Conservation (phyloP, 2,888 invertebrate genomes). For the Dorcus parallelipipedus region DNA sequence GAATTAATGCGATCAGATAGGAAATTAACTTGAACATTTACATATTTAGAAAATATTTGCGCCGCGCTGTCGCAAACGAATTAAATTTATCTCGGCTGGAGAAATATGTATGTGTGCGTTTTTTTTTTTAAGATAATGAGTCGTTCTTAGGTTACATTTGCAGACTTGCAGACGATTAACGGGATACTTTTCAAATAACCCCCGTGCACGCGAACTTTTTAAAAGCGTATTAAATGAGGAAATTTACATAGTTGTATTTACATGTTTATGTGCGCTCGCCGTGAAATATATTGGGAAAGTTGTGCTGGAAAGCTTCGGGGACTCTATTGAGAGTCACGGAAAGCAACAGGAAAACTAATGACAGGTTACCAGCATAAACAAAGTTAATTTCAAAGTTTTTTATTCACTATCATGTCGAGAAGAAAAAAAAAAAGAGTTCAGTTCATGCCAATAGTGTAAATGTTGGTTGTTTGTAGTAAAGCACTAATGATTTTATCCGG, state of each 20-base stretch:
- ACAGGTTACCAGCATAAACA: too few relatives aligned
- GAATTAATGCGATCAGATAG: neutral
- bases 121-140: neutral
- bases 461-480: too few relatives aligned
- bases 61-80: neutral
- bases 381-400: too few relatives aligned
- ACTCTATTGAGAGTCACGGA: neutral
- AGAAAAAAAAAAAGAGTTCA: too few relatives aligned
- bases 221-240: neutral
- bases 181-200: neutral
- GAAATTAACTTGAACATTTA: neutral
- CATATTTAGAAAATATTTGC: neutral
- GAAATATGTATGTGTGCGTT: too few relatives aligned
- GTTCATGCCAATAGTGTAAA: too few relatives aligned
- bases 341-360: neutral
- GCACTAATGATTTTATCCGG: too few relatives aligned
- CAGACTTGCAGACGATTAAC: conserved; percentile 1
- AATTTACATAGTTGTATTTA: conserved; percentile 1
- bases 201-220: neutral
- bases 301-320: neutral
- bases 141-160: neutral
- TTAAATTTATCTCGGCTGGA: too few relatives aligned
- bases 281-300: neutral
- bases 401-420: too few relatives aligned
- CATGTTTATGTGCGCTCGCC: neutral